These are phyloP conservation scores for Muschampia plurimacula DNA, from an alignment of 2,888 invertebrate genomes.

Conservation along the genomic window DNA sequence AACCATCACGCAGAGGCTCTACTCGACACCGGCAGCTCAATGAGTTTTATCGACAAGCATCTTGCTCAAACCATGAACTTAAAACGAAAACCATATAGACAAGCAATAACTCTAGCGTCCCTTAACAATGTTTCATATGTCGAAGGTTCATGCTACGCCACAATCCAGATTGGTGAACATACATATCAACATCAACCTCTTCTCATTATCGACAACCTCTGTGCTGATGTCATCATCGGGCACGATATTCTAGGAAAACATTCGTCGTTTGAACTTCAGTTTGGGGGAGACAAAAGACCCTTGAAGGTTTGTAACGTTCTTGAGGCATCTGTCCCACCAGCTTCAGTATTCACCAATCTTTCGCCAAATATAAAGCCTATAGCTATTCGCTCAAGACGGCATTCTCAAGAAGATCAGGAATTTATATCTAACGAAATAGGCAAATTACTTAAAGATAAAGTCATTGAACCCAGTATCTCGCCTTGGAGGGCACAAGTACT, in stretches of 20 bases:
- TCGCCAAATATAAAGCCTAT: conserved; percentile 3
- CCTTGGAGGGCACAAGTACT: conserved; percentile 13
- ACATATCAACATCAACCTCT: conserved; percentile 1
- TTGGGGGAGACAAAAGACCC: not conserved
- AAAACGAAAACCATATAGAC: conserved; percentile 7
- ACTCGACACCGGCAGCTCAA: not conserved
- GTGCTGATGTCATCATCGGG: not conserved
- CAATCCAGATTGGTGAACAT: conserved; percentile 3
- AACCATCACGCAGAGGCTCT: not conserved
- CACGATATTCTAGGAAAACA: not conserved
- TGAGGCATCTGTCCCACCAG: not conserved
- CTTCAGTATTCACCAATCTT: conserved; percentile 4
- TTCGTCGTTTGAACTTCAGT: conserved; percentile 1
- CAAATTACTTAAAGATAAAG: conserved; percentile 1
- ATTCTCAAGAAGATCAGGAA: conserved; percentile 5
- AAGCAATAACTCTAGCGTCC: conserved; percentile 10
- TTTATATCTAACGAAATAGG: not conserved
- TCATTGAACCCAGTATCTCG: conserved; percentile 7
- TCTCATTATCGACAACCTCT: not conserved
- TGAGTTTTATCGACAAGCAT: conserved; percentile 7
- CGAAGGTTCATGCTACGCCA: not conserved
- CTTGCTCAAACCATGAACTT: conserved; percentile 10
- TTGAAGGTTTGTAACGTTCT: not conserved
- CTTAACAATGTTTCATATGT: conserved; percentile 10
- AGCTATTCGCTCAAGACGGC: conserved; percentile 7